A percentile compares a stretch with the other conserved stretches of the same genome.
These are phyloP conservation scores for Tarsius wallacei DNA, from an alignment of 2,797 vertebrate genomes.

Conservation along the genomic window DNA sequence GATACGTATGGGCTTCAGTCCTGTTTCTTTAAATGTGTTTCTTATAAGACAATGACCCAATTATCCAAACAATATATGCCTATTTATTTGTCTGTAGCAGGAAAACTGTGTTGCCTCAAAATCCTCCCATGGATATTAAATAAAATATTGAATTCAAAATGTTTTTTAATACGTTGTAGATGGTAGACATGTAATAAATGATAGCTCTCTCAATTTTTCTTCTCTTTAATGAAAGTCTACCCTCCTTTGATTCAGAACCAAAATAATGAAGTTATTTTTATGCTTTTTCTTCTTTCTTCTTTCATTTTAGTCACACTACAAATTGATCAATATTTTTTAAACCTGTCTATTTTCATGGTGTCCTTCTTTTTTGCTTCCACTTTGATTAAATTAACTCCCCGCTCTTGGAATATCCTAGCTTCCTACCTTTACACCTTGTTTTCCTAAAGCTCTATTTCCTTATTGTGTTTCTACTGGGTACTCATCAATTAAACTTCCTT, in stretches of 20 bases:
- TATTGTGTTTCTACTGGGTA: not conserved
- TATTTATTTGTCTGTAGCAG: not conserved
- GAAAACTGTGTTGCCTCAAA: not conserved
- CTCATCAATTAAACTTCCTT: not conserved
- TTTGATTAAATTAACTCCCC: slow-evolving; percentile 4
- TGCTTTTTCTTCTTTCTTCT: not conserved
- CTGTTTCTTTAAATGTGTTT: not conserved
- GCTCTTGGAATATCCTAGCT: accelerated
- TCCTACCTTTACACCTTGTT: not conserved
- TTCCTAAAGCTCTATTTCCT: not conserved
- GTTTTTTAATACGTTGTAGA: not conserved
- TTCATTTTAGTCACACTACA: not conserved
- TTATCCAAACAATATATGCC: not conserved
- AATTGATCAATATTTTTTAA: not conserved
- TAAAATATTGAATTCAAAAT: not conserved
- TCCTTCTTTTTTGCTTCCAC: too few species aligned
- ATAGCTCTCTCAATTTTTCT: not conserved
- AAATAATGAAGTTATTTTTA: not conserved
- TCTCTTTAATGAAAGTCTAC: not conserved
- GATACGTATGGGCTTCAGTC: not conserved
- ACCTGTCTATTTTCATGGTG: not conserved
- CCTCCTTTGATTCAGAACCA: not conserved
- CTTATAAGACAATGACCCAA: not conserved
- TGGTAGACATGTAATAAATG: not conserved
- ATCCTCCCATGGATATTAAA: not conserved